These are phyloP conservation scores for Ptychadena robeensis DNA, from an alignment of 2,797 vertebrate species.

Conservation along the genomic window DNA sequence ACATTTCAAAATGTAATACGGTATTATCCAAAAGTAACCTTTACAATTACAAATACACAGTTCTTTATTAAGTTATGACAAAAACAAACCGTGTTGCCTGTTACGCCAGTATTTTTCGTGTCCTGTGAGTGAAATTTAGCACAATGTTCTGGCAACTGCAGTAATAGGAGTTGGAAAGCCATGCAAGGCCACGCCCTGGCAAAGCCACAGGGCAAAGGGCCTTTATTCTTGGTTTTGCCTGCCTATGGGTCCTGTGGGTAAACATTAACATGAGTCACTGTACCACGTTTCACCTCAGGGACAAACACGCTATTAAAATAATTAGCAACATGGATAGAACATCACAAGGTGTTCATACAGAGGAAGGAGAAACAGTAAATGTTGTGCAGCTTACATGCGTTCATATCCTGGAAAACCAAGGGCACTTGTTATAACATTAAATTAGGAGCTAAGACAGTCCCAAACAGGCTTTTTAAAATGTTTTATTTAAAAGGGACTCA, in stretches of 20 bases:
- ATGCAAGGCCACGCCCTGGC: constrained; percentile 9
- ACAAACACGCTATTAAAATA: constrained; percentile 23
- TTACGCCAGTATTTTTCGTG: no score
- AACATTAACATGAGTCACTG: constrained; percentile 32
- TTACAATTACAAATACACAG: no score
- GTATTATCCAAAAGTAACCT: no score
- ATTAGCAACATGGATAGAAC: not conserved
- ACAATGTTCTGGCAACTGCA: not conserved
- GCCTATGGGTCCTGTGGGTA: constrained; percentile 22
- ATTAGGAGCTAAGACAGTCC: not conserved
- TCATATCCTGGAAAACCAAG: no score
- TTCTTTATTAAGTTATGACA: no score
- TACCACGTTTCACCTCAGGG: constrained; percentile 22
- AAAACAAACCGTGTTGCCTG: no score
- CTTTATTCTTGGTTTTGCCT: constrained; percentile 12
- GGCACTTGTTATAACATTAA: not conserved
- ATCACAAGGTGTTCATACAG: not conserved
- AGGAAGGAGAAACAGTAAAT: not conserved
- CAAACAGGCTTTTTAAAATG: no score
- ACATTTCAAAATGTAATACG: no score
- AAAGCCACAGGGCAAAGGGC: constrained; percentile 1
- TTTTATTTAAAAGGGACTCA: no score
- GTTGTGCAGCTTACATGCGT: not conserved
- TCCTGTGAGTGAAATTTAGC: no score
- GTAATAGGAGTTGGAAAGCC: not conserved